Evolutionary conservation across 2,888 invertebrate species (phyloP).

Genomic region (Lithosia quadra): DNA sequence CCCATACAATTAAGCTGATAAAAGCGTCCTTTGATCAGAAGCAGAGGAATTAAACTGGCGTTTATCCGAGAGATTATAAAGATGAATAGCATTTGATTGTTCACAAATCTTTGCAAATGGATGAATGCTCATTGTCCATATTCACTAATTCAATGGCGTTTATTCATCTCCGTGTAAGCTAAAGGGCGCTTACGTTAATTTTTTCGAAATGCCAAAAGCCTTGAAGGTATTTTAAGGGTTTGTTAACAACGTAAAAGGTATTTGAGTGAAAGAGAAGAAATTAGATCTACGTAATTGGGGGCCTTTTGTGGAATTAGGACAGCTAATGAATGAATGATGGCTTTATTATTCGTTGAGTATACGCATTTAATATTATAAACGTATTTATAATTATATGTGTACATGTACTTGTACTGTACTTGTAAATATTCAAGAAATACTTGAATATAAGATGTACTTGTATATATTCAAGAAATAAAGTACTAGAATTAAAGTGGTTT

Average conservation of each 20-base stretch:
- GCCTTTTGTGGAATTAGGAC: constrained; percentile 2
- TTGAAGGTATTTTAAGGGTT: not conserved
- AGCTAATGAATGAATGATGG: not conserved
- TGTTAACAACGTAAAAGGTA: not conserved
- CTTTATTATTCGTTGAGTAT: not conserved
- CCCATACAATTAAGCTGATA: constrained; percentile 5
- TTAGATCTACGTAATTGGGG: constrained; percentile 4
- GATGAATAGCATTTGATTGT: constrained; percentile 5
- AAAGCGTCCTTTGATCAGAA: constrained; percentile 7
- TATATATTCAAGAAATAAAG: no score
- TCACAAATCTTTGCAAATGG: not conserved
- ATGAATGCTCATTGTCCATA: not conserved
- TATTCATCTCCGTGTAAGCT: not conserved
- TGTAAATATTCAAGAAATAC: no score
- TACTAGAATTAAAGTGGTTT: no score
- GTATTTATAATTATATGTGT: not conserved
- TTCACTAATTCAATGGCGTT: not conserved
- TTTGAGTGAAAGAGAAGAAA: constrained; percentile 1
- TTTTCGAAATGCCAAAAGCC: constrained; percentile 24
- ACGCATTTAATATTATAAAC: not conserved
- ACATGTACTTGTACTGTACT: no score
- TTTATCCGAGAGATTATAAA: constrained; percentile 7
- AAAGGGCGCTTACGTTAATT: not conserved
- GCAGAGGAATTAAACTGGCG: not conserved
- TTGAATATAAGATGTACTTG: no score